phyloP scores from a whole-genome alignment of 2,888 invertebrate genomes.

The Chloroclysta siterata region DNA sequence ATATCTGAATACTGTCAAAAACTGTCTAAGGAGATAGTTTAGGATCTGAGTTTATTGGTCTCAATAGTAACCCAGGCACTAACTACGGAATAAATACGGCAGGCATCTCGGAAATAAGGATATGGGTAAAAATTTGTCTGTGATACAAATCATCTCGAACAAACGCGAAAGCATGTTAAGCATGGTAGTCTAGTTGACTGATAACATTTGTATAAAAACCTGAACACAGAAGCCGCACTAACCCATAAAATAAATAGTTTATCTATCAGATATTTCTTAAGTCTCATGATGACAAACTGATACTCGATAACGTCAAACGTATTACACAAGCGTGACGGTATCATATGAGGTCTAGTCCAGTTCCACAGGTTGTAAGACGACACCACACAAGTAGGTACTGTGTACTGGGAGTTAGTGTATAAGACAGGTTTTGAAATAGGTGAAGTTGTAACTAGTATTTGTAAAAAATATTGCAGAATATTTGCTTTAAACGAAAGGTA shows the following conservation, averaged over 20 bases:
- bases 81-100: no score
- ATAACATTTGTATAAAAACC: neutral
- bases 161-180: no score
- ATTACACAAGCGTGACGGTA: slow-evolving; percentile 22
- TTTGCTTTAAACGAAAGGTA: neutral
- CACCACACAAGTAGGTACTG: slow-evolving; percentile 8
- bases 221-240: neutral
- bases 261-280: neutral
- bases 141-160: no score
- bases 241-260: neutral
- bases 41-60: no score
- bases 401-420: slow-evolving; percentile 5
- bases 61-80: no score
- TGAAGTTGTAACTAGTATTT: slow-evolving; percentile 20
- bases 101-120: no score
- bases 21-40: no score
- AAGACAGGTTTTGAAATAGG: slow-evolving; percentile 23
- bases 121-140: no score
- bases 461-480: slow-evolving; percentile 8
- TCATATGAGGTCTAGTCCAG: slow-evolving; percentile 20
- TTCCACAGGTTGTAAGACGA: slow-evolving; percentile 27
- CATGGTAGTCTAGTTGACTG: neutral
- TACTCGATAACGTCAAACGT: slow-evolving; percentile 22
- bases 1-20: no score
- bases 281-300: slow-evolving; percentile 13